Conservation (phyloP, 2,797 vertebrate species). For the Enoplosus armatus region DNA sequence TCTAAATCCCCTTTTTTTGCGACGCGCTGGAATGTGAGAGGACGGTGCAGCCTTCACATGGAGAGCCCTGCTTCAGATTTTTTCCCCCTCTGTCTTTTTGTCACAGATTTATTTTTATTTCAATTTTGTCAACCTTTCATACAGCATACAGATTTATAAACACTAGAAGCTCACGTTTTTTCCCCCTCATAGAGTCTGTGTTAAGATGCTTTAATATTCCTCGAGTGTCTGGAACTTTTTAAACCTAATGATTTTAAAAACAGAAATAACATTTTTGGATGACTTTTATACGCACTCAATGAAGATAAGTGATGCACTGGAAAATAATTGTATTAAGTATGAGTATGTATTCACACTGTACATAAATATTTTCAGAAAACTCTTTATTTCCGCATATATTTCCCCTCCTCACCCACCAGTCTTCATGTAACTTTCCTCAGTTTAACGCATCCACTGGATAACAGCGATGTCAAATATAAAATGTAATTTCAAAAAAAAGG, state of each 20-base stretch:
- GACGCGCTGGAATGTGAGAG: slow-evolving; percentile 80
- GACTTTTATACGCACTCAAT: not conserved
- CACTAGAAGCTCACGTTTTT: not conserved
- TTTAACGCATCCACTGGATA: not conserved
- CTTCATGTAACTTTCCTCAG: not conserved
- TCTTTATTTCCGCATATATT: slow-evolving; percentile 20
- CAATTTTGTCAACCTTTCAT: not conserved
- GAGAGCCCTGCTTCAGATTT: slow-evolving; percentile 45
- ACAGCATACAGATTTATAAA: not conserved
- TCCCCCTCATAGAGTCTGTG: not conserved
- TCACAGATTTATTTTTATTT: slow-evolving; percentile 61
- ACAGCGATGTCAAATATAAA: slow-evolving; percentile 8
- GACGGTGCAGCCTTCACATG: slow-evolving; percentile 63
- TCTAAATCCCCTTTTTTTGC: slow-evolving; percentile 79
- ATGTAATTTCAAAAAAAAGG: slow-evolving; percentile 27
- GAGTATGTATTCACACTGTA: not conserved
- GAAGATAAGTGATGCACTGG: not conserved
- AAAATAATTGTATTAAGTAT: not conserved
- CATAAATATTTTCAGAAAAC: slow-evolving; percentile 2
- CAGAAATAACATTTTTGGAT: not conserved
- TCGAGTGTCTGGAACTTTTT: slow-evolving; percentile 10
- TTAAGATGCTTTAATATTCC: not conserved
- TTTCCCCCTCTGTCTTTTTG: not conserved
- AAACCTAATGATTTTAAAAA: not conserved
- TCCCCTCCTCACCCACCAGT: not conserved